phyloP scores from a whole-genome alignment of 2,888 invertebrate species.

The Epistrophe grossulariae region DNA sequence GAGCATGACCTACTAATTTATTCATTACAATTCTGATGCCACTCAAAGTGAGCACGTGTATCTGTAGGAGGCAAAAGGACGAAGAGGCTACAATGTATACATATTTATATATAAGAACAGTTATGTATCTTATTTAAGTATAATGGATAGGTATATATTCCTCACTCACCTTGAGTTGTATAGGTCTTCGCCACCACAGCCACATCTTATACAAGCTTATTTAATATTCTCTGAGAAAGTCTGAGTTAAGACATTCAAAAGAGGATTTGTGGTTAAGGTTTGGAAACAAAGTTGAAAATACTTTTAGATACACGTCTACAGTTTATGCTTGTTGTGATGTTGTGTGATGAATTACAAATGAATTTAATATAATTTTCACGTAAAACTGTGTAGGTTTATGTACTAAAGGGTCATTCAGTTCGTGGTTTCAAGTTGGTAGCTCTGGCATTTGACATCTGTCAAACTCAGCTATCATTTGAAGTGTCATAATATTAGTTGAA shows the following conservation, averaged over 20 bases:
- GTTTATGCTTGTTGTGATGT: conserved; percentile 16
- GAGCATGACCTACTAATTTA: conserved; percentile 66
- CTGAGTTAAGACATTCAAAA: conserved; percentile 9
- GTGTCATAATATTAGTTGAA: too few relatives aligned
- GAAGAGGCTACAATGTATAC: neutral
- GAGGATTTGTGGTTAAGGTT: conserved; percentile 15
- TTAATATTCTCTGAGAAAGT: conserved; percentile 27
- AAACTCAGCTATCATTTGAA: too few relatives aligned
- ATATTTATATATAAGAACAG: neutral
- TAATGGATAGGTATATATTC: neutral
- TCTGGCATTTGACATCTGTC: too few relatives aligned
- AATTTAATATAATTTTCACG: neutral
- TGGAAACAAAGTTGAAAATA: neutral
- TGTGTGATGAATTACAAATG: conserved; percentile 41
- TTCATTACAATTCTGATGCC: conserved; percentile 52
- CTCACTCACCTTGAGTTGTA: neutral
- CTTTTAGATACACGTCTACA: neutral
- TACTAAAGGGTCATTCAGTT: too few relatives aligned
- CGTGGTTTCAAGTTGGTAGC: too few relatives aligned
- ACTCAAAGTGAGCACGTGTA: conserved; percentile 48
- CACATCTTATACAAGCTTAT: neutral
- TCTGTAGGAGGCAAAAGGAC: neutral
- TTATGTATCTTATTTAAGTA: neutral
- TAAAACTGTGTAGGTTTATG: neutral
- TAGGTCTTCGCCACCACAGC: neutral